These are phyloP conservation scores for Hartigia nigra DNA, from an alignment of 2,888 invertebrate genomes.

Conservation along the genomic window DNA sequence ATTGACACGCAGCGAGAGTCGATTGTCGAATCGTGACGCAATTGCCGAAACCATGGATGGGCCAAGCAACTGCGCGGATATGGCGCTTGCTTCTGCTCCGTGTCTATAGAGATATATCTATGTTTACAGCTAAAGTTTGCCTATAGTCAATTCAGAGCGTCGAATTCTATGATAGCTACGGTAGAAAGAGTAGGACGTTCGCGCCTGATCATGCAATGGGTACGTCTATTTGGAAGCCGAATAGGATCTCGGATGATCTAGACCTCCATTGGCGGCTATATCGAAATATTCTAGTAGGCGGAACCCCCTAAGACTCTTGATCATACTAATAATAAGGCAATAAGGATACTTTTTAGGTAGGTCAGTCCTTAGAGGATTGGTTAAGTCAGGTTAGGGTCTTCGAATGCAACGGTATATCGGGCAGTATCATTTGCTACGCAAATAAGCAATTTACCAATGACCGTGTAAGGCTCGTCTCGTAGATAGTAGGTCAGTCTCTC, in stretches of 20 bases:
- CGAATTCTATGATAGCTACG: background rate
- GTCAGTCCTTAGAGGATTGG: background rate
- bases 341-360: background rate
- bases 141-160: background rate
- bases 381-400: background rate
- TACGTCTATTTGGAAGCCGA: background rate
- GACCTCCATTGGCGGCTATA: background rate
- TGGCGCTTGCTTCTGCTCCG: background rate
- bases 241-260: background rate
- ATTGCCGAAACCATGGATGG: background rate
- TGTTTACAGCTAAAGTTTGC: too few relatives aligned
- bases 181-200: background rate
- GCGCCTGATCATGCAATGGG: background rate
- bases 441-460: background rate
- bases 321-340: background rate
- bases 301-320: background rate
- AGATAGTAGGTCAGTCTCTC: background rate
- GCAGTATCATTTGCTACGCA: background rate
- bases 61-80: background rate
- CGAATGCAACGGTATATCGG: background rate
- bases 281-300: background rate
- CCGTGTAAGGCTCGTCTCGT: background rate
- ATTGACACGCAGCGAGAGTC: background rate
- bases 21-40: conserved; percentile 7
- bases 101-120: background rate